Evolutionary conservation across 2,888 invertebrate genomes (phyloP).

Genomic region (Oxyscelio sp.): DNA sequence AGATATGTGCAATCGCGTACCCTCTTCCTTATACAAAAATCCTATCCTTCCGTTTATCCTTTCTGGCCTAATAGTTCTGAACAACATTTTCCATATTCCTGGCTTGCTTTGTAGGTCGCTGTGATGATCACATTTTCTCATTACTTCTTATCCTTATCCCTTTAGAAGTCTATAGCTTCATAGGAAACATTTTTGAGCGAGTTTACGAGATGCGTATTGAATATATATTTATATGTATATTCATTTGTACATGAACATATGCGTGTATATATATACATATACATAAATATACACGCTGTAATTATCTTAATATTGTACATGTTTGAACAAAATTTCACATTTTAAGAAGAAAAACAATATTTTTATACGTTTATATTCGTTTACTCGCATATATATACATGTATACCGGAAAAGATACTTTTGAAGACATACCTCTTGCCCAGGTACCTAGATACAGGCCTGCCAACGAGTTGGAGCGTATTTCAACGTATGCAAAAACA

Average conservation of each 20-base stretch:
- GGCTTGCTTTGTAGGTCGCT: conserved; percentile 88
- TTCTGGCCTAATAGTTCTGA: conserved; percentile 83
- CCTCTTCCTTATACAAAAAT: conserved; percentile 84
- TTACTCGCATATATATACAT: neutral
- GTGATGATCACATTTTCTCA: conserved; percentile 83
- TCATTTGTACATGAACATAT: conserved; percentile 30
- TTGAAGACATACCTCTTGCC: too few species aligned
- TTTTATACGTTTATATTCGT: conserved; percentile 42
- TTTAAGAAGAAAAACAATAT: conserved; percentile 9
- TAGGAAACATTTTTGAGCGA: conserved; percentile 65
- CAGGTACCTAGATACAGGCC: too few species aligned
- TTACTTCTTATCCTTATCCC: conserved; percentile 64
- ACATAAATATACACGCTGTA: neutral
- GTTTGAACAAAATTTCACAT: conserved; percentile 13
- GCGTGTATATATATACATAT: conserved; percentile 7
- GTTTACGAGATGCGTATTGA: conserved; percentile 63
- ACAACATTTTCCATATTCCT: conserved; percentile 81
- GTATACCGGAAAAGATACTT: too few species aligned
- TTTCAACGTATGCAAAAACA: too few species aligned
- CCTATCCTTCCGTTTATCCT: conserved; percentile 84
- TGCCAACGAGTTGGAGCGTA: too few species aligned
- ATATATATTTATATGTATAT: conserved; percentile 10
- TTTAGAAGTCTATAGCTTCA: conserved; percentile 63
- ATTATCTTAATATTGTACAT: conserved; percentile 2
- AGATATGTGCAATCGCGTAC: conserved; percentile 95